phyloP scores from a whole-genome alignment of 2,888 invertebrate species.

The Thereva unica region DNA sequence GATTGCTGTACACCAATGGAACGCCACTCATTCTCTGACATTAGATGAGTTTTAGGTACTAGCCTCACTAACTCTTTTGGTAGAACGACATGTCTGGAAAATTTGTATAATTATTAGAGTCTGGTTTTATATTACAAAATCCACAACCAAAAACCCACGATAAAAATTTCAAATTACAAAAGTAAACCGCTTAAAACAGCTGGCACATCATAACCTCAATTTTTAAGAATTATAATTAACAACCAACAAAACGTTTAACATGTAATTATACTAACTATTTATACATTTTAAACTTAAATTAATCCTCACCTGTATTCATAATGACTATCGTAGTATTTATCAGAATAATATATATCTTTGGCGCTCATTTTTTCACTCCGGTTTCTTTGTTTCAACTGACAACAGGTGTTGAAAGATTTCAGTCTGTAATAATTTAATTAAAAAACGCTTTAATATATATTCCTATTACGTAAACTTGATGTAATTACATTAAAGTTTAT shows the following conservation, averaged over 20 bases:
- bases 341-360: constrained; percentile 88
- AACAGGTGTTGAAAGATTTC: background rate
- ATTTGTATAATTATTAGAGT: background rate
- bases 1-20: constrained; percentile 94
- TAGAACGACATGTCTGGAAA: constrained; percentile 85
- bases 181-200: no score
- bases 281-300: background rate
- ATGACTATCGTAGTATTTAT: constrained; percentile 89
- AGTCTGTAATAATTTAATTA: no score
- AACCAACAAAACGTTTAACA: constrained; percentile 3
- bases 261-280: background rate
- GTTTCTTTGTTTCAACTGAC: background rate
- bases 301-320: constrained; percentile 85
- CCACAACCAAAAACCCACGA: no score
- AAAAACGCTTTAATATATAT: no score
- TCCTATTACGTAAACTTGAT: no score
- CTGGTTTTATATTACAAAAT: no score
- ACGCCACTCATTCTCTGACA: constrained; percentile 94
- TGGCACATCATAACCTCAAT: no score
- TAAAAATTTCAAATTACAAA: no score
- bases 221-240: background rate
- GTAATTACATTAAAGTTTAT: no score
- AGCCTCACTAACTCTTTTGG: constrained; percentile 89
- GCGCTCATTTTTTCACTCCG: constrained; percentile 58
- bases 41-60: constrained; percentile 89